These are phyloP conservation scores for Cydia strobilella DNA, from an alignment of 1,140 invertebrate genomes.

Conservation along the genomic window DNA sequence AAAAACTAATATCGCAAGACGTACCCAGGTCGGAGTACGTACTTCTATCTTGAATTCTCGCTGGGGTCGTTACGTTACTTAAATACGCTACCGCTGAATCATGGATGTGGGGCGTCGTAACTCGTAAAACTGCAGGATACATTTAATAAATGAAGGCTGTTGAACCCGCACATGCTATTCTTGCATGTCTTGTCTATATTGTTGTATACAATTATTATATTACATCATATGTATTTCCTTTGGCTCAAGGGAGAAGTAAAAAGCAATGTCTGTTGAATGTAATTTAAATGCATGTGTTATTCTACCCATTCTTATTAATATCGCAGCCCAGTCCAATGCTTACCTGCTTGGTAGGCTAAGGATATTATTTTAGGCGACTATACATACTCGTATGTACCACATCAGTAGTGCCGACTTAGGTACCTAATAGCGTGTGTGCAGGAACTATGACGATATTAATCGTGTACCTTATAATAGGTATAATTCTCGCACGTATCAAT, in stretches of 20 bases:
- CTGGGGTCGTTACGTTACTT: conserved; percentile 27
- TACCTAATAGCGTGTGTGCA: no score
- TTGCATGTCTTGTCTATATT: conserved; percentile 33
- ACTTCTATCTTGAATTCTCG: conserved; percentile 14
- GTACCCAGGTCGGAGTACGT: neutral
- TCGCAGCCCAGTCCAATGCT: no score
- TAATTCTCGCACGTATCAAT: no score
- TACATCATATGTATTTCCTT: neutral
- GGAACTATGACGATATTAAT: no score
- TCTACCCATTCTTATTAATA: no score
- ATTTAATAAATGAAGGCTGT: conserved; percentile 43
- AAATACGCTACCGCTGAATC: conserved; percentile 22
- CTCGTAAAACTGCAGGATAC: conserved; percentile 46
- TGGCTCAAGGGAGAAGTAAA: neutral
- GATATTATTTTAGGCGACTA: no score
- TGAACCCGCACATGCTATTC: conserved; percentile 38
- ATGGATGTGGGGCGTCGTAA: conserved; percentile 35
- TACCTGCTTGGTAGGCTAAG: no score
- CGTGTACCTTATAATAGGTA: no score
- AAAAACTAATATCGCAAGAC: neutral
- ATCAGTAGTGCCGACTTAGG: no score
- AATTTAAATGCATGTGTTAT: no score
- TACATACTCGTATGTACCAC: no score
- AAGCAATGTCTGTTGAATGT: neutral
- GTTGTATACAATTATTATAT: neutral